These are phyloP conservation scores for Crocidura indochinensis DNA, from an alignment of 2,797 vertebrate species.

Conservation along the genomic window DNA sequence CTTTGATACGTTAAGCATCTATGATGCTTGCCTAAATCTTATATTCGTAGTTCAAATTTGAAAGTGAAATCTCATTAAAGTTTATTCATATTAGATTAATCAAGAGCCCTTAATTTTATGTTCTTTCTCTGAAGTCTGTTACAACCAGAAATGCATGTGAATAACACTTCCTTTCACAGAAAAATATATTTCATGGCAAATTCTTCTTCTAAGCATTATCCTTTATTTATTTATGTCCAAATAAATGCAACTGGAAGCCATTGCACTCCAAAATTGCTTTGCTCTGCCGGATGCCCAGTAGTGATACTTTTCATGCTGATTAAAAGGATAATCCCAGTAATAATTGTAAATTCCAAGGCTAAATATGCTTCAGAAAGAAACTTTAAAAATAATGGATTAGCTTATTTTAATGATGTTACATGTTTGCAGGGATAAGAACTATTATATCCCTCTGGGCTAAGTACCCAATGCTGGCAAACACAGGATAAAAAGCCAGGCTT, in stretches of 20 bases:
- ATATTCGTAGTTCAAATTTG: constrained; percentile 48
- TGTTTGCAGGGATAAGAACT: constrained; percentile 48
- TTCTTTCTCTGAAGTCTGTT: too few relatives aligned
- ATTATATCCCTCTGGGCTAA: constrained; percentile 42
- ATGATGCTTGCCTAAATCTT: constrained; percentile 43
- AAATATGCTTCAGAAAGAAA: constrained; percentile 64
- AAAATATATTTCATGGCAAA: constrained; percentile 22
- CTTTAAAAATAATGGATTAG: constrained; percentile 65
- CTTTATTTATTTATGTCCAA: not conserved
- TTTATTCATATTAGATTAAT: not conserved
- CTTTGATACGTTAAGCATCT: constrained; percentile 11
- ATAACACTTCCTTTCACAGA: constrained; percentile 40
- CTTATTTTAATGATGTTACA: constrained; percentile 61
- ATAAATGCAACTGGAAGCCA: constrained; percentile 24
- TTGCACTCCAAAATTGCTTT: not conserved
- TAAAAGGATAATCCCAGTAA: constrained; percentile 56
- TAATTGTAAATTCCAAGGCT: constrained; percentile 57
- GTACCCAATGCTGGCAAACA: not conserved
- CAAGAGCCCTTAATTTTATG: too few relatives aligned
- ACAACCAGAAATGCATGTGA: not conserved
- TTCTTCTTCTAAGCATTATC: not conserved
- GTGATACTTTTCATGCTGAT: constrained; percentile 29
- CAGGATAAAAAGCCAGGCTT: not conserved
- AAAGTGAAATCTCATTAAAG: constrained; percentile 59
- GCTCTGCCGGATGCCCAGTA: not conserved